Conservation (phyloP, 2,888 invertebrate genomes). For the Caenorhabditis sp. region DNA sequence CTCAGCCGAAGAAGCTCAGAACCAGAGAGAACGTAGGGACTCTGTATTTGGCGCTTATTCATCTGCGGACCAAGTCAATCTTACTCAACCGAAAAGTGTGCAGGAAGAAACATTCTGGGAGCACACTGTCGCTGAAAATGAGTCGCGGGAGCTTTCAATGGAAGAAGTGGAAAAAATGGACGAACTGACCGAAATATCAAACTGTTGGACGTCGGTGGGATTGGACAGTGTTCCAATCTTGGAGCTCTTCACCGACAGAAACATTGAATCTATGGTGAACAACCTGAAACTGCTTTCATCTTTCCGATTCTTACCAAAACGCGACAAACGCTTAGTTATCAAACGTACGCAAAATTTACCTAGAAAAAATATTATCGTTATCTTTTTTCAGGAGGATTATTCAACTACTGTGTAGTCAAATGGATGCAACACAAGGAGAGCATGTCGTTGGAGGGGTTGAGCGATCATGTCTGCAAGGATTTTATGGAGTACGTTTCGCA, state of each 20-base stretch:
- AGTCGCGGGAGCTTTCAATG: conserved; percentile 28
- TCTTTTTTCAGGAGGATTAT: conserved; percentile 30
- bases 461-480: not conserved
- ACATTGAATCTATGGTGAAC: conserved; percentile 18
- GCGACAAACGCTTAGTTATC: conserved; percentile 18
- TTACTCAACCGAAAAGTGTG: conserved; percentile 23
- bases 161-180: conserved; percentile 50
- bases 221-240: conserved; percentile 30
- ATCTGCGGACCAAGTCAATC: conserved; percentile 1
- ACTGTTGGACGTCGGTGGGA: conserved; percentile 29
- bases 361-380: not conserved
- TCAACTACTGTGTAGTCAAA: conserved; percentile 47
- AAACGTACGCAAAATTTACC: conserved; percentile 23
- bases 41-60: conserved; percentile 30
- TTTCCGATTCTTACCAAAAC: conserved; percentile 19
- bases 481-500: conserved; percentile 10
- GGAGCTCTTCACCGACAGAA: conserved; percentile 21
- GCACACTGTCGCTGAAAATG: conserved; percentile 40
- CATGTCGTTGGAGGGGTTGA: conserved; percentile 24
- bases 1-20: conserved; percentile 28
- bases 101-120: conserved; percentile 47
- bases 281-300: conserved; percentile 34
- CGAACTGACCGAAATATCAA: conserved; percentile 42
- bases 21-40: conserved; percentile 28
- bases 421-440: conserved; percentile 56